Base-by-base conservation (phyloP, 2,113 vertebrate genomes). In the Gasterosteus aculeatus region DNA sequence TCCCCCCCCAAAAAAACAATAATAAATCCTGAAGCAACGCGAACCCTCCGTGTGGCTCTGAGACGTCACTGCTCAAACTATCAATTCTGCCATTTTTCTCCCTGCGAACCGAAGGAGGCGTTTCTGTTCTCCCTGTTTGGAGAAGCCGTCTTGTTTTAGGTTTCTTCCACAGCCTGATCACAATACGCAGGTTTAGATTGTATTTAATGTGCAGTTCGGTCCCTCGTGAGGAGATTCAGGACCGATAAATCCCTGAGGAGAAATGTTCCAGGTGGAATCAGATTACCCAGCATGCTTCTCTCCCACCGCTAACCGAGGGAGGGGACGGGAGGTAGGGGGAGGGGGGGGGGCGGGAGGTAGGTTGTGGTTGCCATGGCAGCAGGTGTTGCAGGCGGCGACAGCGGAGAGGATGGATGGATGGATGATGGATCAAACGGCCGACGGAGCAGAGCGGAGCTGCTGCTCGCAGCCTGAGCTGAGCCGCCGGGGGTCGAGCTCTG, bases 211-310 rank as follows among this genome's bases (percentile, higher is more conserved):
- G 80, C 63, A 7, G 75, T 63, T 58, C 33, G 62, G 62, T 64
- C n/a, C 42, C 18, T 74, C 35, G 38, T 4, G 4, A 14, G 49
- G 14, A 33, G 22, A 74, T 82, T 87, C 80, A 90, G 85, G 91
- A 85, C 83, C 81, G 35, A 78, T 79, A 71, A 46, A 60, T 79
- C 72, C 76, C 1, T n/a, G 10, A 58, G 77, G 80, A 84, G 72
- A 75, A 80, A 63, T 72, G 61, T 77, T 81, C 58, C 84, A 91
- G 85, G 87, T 88, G 86, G 88, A 85, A 80, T 86, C 82, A 85
- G 71, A 90, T 85, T 88, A 90, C 90, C 86, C 90, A 87, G 82
- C 81, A 87, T 88, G 84, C 89, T 53, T 77, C 67, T 63, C 67
- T 77, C 61, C 42, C 3, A 7, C 46, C 61, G 35, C 60, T 46